phyloP scores from a whole-genome alignment of 2,888 invertebrate genomes.

The Mesorhabditis sp. region DNA sequence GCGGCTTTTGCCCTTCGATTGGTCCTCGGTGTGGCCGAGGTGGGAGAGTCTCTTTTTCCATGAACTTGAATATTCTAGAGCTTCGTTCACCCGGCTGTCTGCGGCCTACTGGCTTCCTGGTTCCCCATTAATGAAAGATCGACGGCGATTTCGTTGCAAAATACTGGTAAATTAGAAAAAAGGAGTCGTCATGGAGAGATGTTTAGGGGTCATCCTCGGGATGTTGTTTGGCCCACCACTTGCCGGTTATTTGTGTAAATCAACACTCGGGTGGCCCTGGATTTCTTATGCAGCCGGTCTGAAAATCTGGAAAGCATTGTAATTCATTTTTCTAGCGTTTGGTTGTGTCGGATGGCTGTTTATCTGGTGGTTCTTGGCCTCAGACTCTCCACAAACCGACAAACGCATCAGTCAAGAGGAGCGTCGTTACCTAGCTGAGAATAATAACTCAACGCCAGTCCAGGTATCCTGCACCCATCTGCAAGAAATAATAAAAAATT shows the following conservation, averaged over 20 bases:
- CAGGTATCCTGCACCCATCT: neutral
- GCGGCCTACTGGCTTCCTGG: neutral
- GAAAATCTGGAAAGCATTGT: neutral
- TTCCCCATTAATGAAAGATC: constrained; percentile 2
- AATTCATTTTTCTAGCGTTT: neutral
- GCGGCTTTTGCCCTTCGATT: neutral
- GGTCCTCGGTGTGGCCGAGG: neutral
- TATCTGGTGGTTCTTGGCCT: neutral
- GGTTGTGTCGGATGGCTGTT: neutral
- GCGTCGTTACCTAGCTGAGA: too few species aligned
- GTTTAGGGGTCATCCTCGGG: neutral
- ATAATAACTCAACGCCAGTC: neutral
- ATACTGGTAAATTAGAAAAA: neutral
- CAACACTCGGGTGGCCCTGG: neutral
- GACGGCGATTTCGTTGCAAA: neutral
- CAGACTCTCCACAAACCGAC: neutral
- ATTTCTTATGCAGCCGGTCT: neutral
- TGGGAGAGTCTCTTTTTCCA: neutral
- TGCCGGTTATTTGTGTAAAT: neutral
- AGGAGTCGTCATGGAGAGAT: too few species aligned
- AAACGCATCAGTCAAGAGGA: too few species aligned
- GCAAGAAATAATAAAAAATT: neutral
- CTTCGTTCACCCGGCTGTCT: neutral
- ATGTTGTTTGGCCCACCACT: neutral
- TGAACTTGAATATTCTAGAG: neutral